Conservation (phyloP, 2,888 invertebrate genomes). For the Cephalotes varians region DNA sequence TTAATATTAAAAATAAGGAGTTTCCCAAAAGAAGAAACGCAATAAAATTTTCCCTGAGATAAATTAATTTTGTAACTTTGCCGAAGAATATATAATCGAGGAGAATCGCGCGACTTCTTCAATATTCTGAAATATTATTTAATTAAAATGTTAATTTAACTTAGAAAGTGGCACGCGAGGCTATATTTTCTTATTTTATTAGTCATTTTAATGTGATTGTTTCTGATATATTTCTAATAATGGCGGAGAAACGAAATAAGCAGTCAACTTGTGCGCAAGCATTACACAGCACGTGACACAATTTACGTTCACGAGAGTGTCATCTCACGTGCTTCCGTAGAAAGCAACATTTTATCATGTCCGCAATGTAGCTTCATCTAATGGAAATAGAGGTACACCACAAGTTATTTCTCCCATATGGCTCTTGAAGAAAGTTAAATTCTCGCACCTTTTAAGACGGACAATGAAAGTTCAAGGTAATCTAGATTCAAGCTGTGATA, state of each 20-base stretch:
- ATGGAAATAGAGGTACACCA: slow-evolving; percentile 55
- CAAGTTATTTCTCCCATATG: slow-evolving; percentile 47
- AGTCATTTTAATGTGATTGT: not conserved
- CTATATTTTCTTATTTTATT: not conserved
- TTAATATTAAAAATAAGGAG: slow-evolving; percentile 37
- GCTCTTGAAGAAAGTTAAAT: slow-evolving; percentile 42
- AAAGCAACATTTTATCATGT: slow-evolving; percentile 70
- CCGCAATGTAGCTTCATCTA: slow-evolving; percentile 59
- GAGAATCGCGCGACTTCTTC: not conserved
- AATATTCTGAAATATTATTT: slow-evolving; percentile 37
- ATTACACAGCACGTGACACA: slow-evolving; percentile 41
- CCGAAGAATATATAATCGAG: slow-evolving; percentile 23
- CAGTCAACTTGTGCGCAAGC: not conserved
- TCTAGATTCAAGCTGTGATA: slow-evolving; percentile 7
- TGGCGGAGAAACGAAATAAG: slow-evolving; percentile 9
- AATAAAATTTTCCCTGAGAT: slow-evolving; percentile 21
- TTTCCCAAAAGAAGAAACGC: not conserved
- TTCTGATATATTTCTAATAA: slow-evolving; percentile 31
- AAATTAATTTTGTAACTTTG: slow-evolving; percentile 26
- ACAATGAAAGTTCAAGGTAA: slow-evolving; percentile 44
- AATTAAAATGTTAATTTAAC: slow-evolving; percentile 40
- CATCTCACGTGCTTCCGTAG: slow-evolving; percentile 59
- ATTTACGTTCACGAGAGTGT: slow-evolving; percentile 63
- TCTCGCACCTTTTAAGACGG: not conserved
- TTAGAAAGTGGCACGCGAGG: slow-evolving; percentile 16